phyloP scores from a whole-genome alignment of 2,888 invertebrate genomes.

The Apotomis betuletana region DNA sequence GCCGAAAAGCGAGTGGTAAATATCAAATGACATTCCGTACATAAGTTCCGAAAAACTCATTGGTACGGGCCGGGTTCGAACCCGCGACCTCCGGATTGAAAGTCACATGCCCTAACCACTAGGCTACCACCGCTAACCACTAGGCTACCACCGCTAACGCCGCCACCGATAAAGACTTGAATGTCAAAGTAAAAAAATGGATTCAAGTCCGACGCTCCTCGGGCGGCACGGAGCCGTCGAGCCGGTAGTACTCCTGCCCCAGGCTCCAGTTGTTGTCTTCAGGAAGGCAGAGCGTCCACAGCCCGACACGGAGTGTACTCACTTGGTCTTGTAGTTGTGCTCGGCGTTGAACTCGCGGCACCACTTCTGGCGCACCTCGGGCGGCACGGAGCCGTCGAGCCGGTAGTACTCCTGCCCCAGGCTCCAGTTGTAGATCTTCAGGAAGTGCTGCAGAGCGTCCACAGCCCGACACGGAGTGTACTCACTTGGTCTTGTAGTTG shows the following conservation, averaged over 20 bases:
- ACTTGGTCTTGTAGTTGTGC: slow-evolving; percentile 74
- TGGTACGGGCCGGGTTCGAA: no score
- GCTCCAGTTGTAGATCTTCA: slow-evolving; percentile 78
- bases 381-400: slow-evolving; percentile 90
- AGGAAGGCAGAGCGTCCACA: slow-evolving; percentile 93
- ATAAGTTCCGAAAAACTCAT: no score
- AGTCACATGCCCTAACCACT: no score
- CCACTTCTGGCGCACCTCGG: slow-evolving; percentile 79
- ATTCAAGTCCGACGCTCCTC: slow-evolving; percentile 71
- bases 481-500: slow-evolving; percentile 76
- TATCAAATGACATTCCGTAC: no score
- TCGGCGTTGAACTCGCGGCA: slow-evolving; percentile 78
- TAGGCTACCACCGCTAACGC: no score
- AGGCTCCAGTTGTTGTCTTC: slow-evolving; percentile 84
- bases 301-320: no score
- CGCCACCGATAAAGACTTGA: no score
- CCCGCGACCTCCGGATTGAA: no score
- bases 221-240: slow-evolving; percentile 91
- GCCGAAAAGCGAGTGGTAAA: no score
- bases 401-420: slow-evolving; percentile 88
- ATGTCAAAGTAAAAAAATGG: no score
- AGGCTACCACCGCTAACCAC: no score
- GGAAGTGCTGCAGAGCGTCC: slow-evolving; percentile 85
- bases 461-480: no score
- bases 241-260: slow-evolving; percentile 87